phyloP scores from a whole-genome alignment of 37 sponge, comb jelly and placozoan genomes.

The Crambe crambe region DNA sequence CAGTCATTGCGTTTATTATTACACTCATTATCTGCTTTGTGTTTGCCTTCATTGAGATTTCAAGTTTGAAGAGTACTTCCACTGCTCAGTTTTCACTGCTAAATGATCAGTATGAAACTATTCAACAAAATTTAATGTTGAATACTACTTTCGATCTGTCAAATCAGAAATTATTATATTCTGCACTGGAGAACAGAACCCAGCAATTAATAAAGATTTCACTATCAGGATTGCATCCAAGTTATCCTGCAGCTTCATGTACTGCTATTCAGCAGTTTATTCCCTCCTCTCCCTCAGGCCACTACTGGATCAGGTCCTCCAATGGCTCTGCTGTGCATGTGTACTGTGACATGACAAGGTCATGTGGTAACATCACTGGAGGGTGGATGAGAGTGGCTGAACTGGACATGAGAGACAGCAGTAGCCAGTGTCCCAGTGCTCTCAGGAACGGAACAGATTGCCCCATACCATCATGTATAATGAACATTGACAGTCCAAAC shows the following conservation, averaged over 20 bases:
- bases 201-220: too few relatives aligned
- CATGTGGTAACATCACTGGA: slow-evolving; percentile 10
- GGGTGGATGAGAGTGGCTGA: slow-evolving; percentile 24
- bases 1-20: too few relatives aligned
- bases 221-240: too few relatives aligned
- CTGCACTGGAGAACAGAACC: too few relatives aligned
- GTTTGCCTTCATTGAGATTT: too few relatives aligned
- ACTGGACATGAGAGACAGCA: slow-evolving; percentile 24
- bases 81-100: too few relatives aligned
- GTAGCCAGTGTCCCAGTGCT: slow-evolving; percentile 9
- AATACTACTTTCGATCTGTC: too few relatives aligned
- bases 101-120: too few relatives aligned
- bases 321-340: background rate
- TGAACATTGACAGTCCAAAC: background rate
- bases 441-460: background rate
- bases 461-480: background rate
- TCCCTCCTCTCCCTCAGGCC: slow-evolving; percentile 16
- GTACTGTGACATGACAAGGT: slow-evolving; percentile 33
- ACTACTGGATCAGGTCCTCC: slow-evolving; percentile 6
- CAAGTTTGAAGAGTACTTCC: too few relatives aligned
- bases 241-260: slow-evolving; percentile 4
- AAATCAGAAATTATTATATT: too few relatives aligned
- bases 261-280: background rate
- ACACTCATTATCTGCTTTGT: too few relatives aligned
- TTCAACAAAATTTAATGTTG: too few relatives aligned